phyloP scores from a whole-genome alignment of 35 echinoderm and acorn worm species.

The Hemicentrotus pulcherrimus region DNA sequence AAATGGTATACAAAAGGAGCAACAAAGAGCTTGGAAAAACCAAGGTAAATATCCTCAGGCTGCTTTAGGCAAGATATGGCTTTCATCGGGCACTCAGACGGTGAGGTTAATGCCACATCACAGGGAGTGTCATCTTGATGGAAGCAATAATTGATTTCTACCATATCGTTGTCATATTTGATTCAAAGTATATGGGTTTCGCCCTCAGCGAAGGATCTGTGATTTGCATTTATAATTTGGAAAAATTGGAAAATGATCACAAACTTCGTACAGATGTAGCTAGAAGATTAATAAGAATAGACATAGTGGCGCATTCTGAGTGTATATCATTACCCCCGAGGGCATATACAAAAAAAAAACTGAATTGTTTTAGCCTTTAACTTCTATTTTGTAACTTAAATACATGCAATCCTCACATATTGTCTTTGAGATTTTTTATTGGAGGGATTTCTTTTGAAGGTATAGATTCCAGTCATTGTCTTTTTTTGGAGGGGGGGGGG shows the following conservation, averaged over 20 bases:
- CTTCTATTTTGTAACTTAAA: too few species aligned
- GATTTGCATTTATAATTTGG: conserved; percentile 14
- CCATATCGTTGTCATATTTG: background rate
- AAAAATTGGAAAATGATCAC: background rate
- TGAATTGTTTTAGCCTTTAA: too few species aligned
- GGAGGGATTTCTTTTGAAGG: too few species aligned
- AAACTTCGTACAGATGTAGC: background rate
- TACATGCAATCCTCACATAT: too few species aligned
- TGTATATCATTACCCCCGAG: too few species aligned
- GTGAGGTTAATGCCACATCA: background rate
- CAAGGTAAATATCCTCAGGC: background rate
- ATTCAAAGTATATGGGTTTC: background rate
- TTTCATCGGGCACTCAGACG: background rate
- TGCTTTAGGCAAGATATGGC: background rate
- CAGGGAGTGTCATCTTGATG: background rate
- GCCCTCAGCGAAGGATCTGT: background rate
- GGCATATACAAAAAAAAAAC: too few species aligned
- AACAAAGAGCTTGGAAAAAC: too few species aligned
- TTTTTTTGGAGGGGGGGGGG: too few species aligned
- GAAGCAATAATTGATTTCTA: background rate
- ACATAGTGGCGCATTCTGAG: background rate
- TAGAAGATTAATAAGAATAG: background rate
- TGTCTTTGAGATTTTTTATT: too few species aligned
- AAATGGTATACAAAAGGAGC: too few species aligned
- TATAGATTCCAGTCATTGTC: too few species aligned